Evolutionary conservation across 2,888 invertebrate genomes (phyloP), one percentile per base, ranked within the genome.

Genomic region (Coleophora deauratella): DNA sequence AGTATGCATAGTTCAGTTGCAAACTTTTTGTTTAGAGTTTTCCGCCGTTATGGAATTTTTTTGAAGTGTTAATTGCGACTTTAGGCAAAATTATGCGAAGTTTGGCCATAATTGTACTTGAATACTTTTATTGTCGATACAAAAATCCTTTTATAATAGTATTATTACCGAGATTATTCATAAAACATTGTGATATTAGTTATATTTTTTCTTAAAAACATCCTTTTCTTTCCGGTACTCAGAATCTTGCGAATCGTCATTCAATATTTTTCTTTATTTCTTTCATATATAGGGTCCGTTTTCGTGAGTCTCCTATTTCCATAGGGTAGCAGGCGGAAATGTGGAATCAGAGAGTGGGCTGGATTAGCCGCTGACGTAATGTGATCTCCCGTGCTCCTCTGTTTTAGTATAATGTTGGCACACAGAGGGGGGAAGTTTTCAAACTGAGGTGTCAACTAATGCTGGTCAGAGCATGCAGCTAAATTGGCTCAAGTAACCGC

Each of bases 401-500:
- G 51, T 63, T 55, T 52, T 48, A 54, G 60, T 52, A 51, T 45
- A 39, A 42, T 40, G 45, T 45, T 37, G 34, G 43, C 48, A 45
- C 43, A 21, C 21, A 21, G 21, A 21, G 21, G 21, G 45, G 45
- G 50, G 46, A 44, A 62, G 61, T 58, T 54, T 50, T 52, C 55
- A 44, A 52, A 53, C 55, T 46, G 43, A 66, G 54, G 52, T 77
- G 53, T 70, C 82, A 62, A 48, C 40, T 52, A 50, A 63, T 41
- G 52, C 46, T 79, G 80, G 84, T 50, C 53, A 50, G 47, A 55
- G 57, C 56, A 65, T 59, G 49, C 55, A 51, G 55, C 62, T 81
- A 80, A 85, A 82, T 84, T 84, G 84, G 72, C 72, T 79, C 67
- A 78, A 82, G 80, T 80, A 80, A 76, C 71, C 62, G 62, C 63